Evolutionary conservation across 2,797 vertebrate species (phyloP).

Genomic region (Avahi laniger): DNA sequence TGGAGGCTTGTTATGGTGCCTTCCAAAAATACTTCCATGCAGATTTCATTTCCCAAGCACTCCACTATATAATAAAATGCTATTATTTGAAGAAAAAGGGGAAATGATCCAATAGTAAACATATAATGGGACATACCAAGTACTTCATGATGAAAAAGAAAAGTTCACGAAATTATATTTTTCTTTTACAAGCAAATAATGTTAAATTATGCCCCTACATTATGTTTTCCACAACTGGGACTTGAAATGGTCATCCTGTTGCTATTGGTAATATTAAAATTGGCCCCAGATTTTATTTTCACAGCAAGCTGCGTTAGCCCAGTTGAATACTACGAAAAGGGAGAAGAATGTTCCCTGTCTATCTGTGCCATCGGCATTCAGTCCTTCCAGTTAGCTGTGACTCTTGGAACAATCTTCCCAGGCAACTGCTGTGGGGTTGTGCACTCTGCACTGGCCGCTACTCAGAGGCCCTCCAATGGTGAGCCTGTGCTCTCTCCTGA

Average conservation of each 20-base stretch:
- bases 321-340: background rate
- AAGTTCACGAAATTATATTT: background rate
- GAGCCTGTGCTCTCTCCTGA: background rate
- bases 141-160: background rate
- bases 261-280: background rate
- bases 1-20: conserved; percentile 3
- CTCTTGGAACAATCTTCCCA: background rate
- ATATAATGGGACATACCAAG: background rate
- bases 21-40: background rate
- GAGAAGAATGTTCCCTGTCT: background rate
- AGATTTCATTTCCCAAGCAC: conserved; percentile 38
- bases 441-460: background rate
- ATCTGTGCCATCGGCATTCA: background rate
- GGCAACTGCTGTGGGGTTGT: background rate
- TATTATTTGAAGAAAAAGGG: conserved; percentile 31
- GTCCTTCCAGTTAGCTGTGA: background rate
- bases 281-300: background rate
- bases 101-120: background rate
- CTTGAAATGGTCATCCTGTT: background rate
- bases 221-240: background rate
- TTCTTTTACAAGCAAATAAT: conserved; percentile 9
- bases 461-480: background rate
- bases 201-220: background rate
- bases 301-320: background rate
- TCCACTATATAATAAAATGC: conserved; percentile 23